Conservation (phyloP, 2,797 vertebrate genomes). For the Sebastes diploproa region DNA sequence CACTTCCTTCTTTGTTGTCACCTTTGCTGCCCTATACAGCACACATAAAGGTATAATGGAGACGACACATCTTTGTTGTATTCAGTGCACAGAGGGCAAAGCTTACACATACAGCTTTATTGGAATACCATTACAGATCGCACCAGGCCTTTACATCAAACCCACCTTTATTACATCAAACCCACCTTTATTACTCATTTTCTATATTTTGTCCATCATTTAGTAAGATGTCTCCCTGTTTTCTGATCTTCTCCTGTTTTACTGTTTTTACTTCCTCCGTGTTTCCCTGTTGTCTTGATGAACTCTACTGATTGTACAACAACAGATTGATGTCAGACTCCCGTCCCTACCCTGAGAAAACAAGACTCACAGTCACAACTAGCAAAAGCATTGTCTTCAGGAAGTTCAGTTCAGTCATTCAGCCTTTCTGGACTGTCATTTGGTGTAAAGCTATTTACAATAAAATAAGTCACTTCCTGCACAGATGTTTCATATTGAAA, state of each 20-base stretch:
- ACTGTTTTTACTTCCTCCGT: background rate
- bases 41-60: conserved; percentile 90
- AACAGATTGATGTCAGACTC: background rate
- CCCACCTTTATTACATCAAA: background rate
- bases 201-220: background rate
- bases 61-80: background rate
- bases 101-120: background rate
- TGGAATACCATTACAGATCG: background rate
- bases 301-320: background rate
- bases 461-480: background rate
- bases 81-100: background rate
- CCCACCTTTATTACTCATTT: background rate
- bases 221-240: background rate
- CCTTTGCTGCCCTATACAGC: conserved; percentile 93
- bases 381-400: background rate
- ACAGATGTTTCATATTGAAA: background rate
- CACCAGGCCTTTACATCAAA: background rate
- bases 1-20: conserved; percentile 97
- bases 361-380: background rate
- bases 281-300: background rate
- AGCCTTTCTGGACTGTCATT: background rate
- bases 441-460: background rate
- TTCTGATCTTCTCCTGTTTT: background rate
- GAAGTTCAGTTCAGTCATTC: background rate
- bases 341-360: background rate